Percentiles rank a stretch among this genome's conserved stretches.
Conservation (phyloP, 2,113 vertebrate genomes). For the Anarrhichthys ocellatus region DNA sequence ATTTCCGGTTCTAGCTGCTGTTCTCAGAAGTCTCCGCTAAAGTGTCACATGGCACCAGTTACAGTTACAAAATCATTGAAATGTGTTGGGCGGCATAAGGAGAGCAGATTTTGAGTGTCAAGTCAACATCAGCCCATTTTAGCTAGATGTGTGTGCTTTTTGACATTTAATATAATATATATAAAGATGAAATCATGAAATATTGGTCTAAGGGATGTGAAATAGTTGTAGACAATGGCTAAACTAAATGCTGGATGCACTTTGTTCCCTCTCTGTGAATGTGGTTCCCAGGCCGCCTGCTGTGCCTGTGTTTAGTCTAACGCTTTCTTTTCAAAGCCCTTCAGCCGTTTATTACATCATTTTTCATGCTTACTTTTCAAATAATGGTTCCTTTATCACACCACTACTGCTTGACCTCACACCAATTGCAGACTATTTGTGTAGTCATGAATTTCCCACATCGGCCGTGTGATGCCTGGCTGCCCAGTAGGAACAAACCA, state of each 20-base stretch:
- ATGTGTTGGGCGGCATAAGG: not conserved
- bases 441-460: slow-evolving; percentile 62
- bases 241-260: slow-evolving; percentile 13
- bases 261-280: slow-evolving; percentile 38
- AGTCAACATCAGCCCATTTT: slow-evolving; percentile 4
- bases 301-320: slow-evolving; percentile 67
- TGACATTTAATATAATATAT: slow-evolving; percentile 1
- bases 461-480: slow-evolving; percentile 41
- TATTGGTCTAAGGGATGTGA: slow-evolving; percentile 3
- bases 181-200: not conserved
- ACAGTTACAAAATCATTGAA: slow-evolving; percentile 24
- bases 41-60: slow-evolving; percentile 46
- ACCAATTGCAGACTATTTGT: slow-evolving; percentile 58
- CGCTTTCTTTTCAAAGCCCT: slow-evolving; percentile 51
- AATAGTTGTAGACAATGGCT: slow-evolving; percentile 1
- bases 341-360: slow-evolving; percentile 69
- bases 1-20: slow-evolving; percentile 84
- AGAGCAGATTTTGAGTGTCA: not conserved
- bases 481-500: slow-evolving; percentile 31
- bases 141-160: slow-evolving; percentile 2
- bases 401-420: slow-evolving; percentile 57
- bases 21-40: slow-evolving; percentile 68
- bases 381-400: slow-evolving; percentile 53
- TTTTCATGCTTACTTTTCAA: slow-evolving; percentile 65
- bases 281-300: slow-evolving; percentile 36